phyloP scores from a whole-genome alignment of 2,888 invertebrate species.

The Cantharis rustica region DNA sequence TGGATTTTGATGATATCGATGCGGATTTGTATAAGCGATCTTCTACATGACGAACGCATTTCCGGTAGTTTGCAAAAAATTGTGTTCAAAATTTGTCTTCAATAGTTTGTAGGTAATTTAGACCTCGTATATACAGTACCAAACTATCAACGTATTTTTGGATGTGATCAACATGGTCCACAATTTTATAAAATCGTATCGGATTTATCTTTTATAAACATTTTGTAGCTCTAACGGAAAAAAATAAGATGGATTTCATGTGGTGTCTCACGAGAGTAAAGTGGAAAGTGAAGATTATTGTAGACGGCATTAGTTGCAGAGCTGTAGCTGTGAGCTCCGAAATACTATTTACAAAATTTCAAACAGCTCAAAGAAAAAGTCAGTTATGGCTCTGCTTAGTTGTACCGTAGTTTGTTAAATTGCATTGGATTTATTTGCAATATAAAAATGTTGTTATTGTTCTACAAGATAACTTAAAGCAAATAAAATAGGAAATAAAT shows the following conservation, averaged over 20 bases:
- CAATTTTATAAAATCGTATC: neutral
- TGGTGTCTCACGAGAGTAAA: too few relatives aligned
- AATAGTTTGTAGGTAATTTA: neutral
- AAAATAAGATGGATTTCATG: too few relatives aligned
- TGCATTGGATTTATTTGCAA: neutral
- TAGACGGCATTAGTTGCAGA: too few relatives aligned
- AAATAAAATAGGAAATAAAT: neutral
- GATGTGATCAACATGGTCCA: neutral
- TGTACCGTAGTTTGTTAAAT: neutral
- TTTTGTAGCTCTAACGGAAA: neutral
- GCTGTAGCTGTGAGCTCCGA: too few relatives aligned
- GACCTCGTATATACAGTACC: neutral
- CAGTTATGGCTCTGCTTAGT: neutral
- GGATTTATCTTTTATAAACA: neutral
- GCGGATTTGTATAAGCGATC: slow-evolving; percentile 68
- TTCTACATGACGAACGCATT: slow-evolving; percentile 59
- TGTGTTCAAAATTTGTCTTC: slow-evolving; percentile 19
- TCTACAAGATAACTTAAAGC: neutral
- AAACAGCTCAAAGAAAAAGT: too few relatives aligned
- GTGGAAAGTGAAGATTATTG: too few relatives aligned
- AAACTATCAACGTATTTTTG: neutral
- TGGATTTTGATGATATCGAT: slow-evolving; percentile 69
- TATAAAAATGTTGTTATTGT: neutral
- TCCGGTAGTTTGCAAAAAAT: slow-evolving; percentile 28
- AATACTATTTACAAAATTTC: too few relatives aligned